phyloP scores from a whole-genome alignment of 2,113 vertebrate species.

The Chrysochloris asiatica region DNA sequence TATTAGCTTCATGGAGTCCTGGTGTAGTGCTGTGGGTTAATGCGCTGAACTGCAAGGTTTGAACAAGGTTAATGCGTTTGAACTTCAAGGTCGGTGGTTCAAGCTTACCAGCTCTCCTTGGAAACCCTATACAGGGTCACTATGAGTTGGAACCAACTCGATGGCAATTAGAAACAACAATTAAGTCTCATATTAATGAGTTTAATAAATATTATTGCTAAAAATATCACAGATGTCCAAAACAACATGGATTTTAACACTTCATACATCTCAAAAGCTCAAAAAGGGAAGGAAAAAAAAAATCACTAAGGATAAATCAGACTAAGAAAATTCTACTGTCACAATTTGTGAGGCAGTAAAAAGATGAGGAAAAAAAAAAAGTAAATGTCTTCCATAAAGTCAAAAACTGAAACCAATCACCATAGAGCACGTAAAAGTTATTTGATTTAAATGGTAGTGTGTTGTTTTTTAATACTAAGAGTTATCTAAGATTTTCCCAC shows the following conservation, averaged over 20 bases:
- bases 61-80: no score
- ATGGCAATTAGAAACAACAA: slow-evolving; percentile 5
- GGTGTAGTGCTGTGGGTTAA: no score
- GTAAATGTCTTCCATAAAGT: slow-evolving; percentile 11
- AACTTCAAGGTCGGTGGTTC: no score
- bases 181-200: not conserved
- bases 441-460: slow-evolving; percentile 43
- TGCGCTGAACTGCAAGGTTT: no score
- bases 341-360: not conserved
- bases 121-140: no score
- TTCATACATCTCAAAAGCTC: slow-evolving; percentile 37
- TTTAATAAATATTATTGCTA: not conserved
- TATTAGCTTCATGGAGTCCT: no score
- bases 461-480: slow-evolving; percentile 28
- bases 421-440: slow-evolving; percentile 13
- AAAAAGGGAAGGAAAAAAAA: not conserved
- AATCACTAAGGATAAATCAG: not conserved
- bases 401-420: slow-evolving; percentile 47
- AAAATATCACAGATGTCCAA: not conserved
- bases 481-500: slow-evolving; percentile 38
- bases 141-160: no score
- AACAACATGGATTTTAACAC: not conserved
- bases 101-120: no score
- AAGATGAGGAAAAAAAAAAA: not conserved
- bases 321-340: slow-evolving; percentile 25